Conservation (phyloP, 2,888 invertebrate species). For the Epinotia brunnichana region DNA sequence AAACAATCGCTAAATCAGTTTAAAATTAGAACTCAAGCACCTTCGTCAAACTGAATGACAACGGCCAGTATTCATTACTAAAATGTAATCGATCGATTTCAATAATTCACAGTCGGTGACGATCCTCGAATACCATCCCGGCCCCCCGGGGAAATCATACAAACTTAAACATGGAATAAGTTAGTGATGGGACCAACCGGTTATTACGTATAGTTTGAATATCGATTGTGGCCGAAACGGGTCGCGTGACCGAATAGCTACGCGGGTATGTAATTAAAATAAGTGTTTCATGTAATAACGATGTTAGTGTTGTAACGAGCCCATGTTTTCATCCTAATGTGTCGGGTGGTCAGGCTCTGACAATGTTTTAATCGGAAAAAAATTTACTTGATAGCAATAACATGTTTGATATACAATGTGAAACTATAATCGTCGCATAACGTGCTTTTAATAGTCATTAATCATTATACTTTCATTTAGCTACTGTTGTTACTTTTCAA, state of each 20-base stretch:
- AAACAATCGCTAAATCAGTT: too few species aligned
- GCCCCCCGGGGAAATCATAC: slow-evolving; percentile 76
- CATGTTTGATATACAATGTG: not conserved
- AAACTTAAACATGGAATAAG: slow-evolving; percentile 73
- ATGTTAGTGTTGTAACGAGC: slow-evolving; percentile 37
- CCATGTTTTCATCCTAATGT: slow-evolving; percentile 24
- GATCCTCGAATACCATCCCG: slow-evolving; percentile 69
- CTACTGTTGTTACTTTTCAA: not conserved
- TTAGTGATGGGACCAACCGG: slow-evolving; percentile 57
- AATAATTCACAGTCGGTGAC: slow-evolving; percentile 70
- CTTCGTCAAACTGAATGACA: slow-evolving; percentile 15
- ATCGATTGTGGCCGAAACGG: slow-evolving; percentile 45
- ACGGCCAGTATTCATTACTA: slow-evolving; percentile 23
- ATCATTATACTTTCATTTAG: not conserved
- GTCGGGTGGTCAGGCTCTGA: not conserved
- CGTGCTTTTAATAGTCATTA: not conserved
- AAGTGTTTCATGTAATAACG: slow-evolving; percentile 41
- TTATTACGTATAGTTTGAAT: slow-evolving; percentile 53
- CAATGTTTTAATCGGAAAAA: not conserved
- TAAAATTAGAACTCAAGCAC: slow-evolving; percentile 2
- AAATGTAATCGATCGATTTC: slow-evolving; percentile 50
- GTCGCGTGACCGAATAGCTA: slow-evolving; percentile 45
- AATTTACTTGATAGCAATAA: not conserved
- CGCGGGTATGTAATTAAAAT: slow-evolving; percentile 41
- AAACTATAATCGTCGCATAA: slow-evolving; percentile 1